A percentile compares a stretch with the other conserved stretches of the same genome.
Conservation (phyloP, 2,797 vertebrate species). For the Okamejei kenojei region DNA sequence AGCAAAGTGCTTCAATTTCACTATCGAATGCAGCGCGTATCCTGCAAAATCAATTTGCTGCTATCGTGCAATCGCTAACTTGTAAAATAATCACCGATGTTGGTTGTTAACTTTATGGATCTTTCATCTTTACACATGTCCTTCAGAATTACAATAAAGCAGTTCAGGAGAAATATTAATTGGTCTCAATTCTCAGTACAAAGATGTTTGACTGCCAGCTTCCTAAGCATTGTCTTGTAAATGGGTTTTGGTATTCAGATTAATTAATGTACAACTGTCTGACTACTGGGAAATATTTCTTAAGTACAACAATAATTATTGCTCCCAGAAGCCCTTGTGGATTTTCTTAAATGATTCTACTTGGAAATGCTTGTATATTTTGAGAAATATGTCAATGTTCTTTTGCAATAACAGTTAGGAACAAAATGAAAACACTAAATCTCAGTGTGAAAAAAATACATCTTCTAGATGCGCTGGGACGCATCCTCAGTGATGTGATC, state of each 20-base stretch:
- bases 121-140: slow-evolving; percentile 21
- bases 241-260: slow-evolving; percentile 15
- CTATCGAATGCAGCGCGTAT: slow-evolving; percentile 23
- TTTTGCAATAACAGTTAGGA: neutral
- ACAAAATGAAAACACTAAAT: neutral
- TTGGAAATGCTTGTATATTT: neutral
- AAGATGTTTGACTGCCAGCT: slow-evolving; percentile 20
- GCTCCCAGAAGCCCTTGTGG: neutral
- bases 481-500: no score
- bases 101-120: neutral
- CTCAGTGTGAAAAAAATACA: neutral
- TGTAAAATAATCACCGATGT: neutral
- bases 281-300: slow-evolving; percentile 27
- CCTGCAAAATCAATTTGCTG: slow-evolving; percentile 10
- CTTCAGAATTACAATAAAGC: neutral
- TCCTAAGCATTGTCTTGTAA: slow-evolving; percentile 5
- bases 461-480: no score
- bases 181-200: slow-evolving; percentile 6
- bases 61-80: neutral
- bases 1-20: slow-evolving; percentile 24
- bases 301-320: neutral
- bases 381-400: neutral
- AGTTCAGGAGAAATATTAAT: neutral
- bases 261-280: neutral
- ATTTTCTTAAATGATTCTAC: slow-evolving; percentile 17